phyloP scores from a whole-genome alignment of 2,797 vertebrate species.

The Antrozous pallidus region DNA sequence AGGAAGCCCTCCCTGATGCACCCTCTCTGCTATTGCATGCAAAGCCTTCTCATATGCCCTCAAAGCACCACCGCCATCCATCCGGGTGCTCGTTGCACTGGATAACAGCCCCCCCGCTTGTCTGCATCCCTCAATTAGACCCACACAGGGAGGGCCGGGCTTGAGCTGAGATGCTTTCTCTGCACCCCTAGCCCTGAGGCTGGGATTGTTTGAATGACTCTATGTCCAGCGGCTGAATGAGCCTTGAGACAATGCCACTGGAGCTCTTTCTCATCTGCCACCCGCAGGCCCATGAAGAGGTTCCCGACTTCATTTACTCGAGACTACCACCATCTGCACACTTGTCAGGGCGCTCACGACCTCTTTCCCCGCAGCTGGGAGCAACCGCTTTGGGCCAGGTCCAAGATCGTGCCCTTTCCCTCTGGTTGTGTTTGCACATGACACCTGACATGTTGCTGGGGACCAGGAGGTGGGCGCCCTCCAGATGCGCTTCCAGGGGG shows the following conservation, averaged over 20 bases:
- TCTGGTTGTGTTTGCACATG: not conserved
- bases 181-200: not conserved
- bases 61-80: not conserved
- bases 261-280: not conserved
- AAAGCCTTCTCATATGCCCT: not conserved
- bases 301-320: not conserved
- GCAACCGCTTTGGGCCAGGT: not conserved
- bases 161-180: not conserved
- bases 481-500: not conserved
- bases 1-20: not conserved
- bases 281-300: not conserved
- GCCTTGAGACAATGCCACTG: not conserved
- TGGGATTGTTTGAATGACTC: not conserved
- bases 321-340: not conserved
- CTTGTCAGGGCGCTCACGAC: not conserved
- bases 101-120: not conserved
- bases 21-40: not conserved
- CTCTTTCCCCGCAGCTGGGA: not conserved
- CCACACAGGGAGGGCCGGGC: accelerated
- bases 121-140: not conserved
- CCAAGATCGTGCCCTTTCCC: not conserved
- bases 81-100: accelerated
- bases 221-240: not conserved
- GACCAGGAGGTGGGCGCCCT: not conserved
- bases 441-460: not conserved